Evolutionary conservation across 1,140 invertebrate genomes (phyloP), one percentile per base, ranked within the genome.

Genomic region (Calycopis cecrops): DNA sequence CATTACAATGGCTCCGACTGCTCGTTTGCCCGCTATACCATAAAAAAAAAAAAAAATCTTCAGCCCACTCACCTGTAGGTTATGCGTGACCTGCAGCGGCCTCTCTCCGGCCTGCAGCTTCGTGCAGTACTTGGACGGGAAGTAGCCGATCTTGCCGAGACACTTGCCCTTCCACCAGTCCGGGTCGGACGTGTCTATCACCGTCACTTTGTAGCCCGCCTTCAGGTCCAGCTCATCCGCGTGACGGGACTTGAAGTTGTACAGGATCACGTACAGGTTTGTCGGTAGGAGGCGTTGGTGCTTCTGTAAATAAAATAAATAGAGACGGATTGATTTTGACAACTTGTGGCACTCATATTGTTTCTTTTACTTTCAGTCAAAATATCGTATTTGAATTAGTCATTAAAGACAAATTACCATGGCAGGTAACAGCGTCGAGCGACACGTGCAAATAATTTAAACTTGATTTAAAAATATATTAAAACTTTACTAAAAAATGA

Each of bases 131-230:
- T 97, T 97, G 44, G 96, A 97, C 1, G 97, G 97, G 75, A 98
- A 98, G 84, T 95, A 98, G 16, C 97, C 97, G n/a, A 94, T 91
- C 67, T 93, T 92, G 11, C 96, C 96, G 52, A 97, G 89, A 71
- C 96, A 97, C 85, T 98, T 98, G 28, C 97, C 97, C 88, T 97
- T 95, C 97, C 97, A 99, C 97, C 97, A 99, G 73, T 98, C 96
- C 11, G 94, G 94, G 83, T 98, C 96, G 0, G 95, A 95, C 33
- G 95, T 97, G 72, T 98, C 97, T 48, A 96, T 97, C 11, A 98
- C 97, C 3, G 95, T 98, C 17, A 98, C 93, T 81, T 97, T 97
- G 88, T 97, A 97, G 3, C 97, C 97, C 47, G 97, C 96, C 83
- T 97, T 98, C 3, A 99, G 90, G 79, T 98, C 97, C 57, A 99